These are phyloP conservation scores for Paramuricea clavata DNA, from an alignment of 92 coral and sea anemone genomes.

Conservation along the genomic window DNA sequence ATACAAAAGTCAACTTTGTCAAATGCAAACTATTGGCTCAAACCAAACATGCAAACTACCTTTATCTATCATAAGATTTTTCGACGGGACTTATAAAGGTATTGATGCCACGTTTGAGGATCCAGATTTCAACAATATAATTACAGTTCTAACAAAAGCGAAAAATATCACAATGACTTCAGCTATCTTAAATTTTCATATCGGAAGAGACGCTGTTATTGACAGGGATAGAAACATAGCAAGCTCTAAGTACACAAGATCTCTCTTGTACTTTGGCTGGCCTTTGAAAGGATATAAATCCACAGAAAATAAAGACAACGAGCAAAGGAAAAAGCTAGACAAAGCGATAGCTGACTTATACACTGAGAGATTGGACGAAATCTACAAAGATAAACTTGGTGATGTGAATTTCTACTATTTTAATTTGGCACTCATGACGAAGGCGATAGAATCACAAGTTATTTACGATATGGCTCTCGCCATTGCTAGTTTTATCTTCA, in stretches of 20 bases:
- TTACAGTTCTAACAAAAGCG: slow-evolving; percentile 64
- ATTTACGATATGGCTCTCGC: slow-evolving; percentile 73
- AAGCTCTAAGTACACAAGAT: slow-evolving; percentile 50
- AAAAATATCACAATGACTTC: slow-evolving; percentile 39
- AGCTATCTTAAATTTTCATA: slow-evolving; percentile 66
- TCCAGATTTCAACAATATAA: slow-evolving; percentile 68
- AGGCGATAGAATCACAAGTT: slow-evolving; percentile 66
- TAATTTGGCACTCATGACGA: slow-evolving; percentile 51
- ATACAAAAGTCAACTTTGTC: slow-evolving; percentile 72
- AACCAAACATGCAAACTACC: slow-evolving; percentile 59
- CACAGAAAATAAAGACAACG: slow-evolving; percentile 52
- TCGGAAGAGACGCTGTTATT: slow-evolving; percentile 70
- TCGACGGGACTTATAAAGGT: slow-evolving; percentile 72
- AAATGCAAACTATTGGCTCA: slow-evolving; percentile 32
- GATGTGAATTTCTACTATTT: slow-evolving; percentile 63
- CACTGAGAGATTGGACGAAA: slow-evolving; percentile 34
- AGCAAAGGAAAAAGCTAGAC: slow-evolving; percentile 58
- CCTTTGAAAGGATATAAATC: slow-evolving; percentile 66
- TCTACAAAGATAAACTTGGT: slow-evolving; percentile 66
- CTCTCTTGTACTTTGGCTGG: slow-evolving; percentile 65
- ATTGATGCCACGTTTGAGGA: slow-evolving; percentile 63
- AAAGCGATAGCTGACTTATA: slow-evolving; percentile 55
- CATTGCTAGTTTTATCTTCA: slow-evolving; percentile 68
- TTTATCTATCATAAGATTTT: slow-evolving; percentile 73
- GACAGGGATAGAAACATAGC: slow-evolving; percentile 29